Base-by-base conservation (phyloP, 30 jellyfish, hydroid and myxozoan species). In the Aurelia aurita complex sp. Pacific region DNA sequence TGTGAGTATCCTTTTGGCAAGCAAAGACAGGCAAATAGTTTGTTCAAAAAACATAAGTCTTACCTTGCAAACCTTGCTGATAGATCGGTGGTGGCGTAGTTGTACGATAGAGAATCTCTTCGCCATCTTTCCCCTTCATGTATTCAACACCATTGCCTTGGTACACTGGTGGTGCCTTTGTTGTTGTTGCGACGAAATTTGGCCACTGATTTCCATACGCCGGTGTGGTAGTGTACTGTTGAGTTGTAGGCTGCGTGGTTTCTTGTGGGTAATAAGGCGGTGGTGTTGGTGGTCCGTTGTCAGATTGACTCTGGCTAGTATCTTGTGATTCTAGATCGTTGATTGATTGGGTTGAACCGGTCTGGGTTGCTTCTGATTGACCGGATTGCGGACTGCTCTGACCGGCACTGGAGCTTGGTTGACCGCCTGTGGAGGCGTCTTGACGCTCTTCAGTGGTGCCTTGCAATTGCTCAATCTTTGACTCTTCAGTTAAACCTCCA, bases 91-190 rank as follows among this genome's bases (percentile, higher is more conserved):
- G 80, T 23, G 74, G 71, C 4, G 89, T 65, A 13, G 86, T 79
- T 29, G 89, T 43, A 51, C 42, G 87, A 35, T 84, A 74, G 10
- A 84, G 82, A 1, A 84, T 63, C 36, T 46, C 46, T 5, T 64
- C 76, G 14, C 66, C 53, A 34, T 67, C 93, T 46, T 84, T 84
- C 36, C 78, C 93, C 46, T 84, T 88, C 93, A 84, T 84, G 77
- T 84, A 73, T 42, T 66, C 66, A 6, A 2, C 63, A 33, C 67
- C 82, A 18, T 84, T 60, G 66, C 68, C 65, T 36, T 74, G 62
- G 67, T 84, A 61, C 11, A 71, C 46, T 15, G 86, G 63, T 7
- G 80, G 18, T 46, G 80, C 54, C 38, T 51, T 7, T 12, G 87
- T 23, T 15, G 82, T 73, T 68, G 82, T 54, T 53, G 60, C 71